phyloP scores from a whole-genome alignment of 2,888 invertebrate genomes.

The Tuberolachnus salignus region DNA sequence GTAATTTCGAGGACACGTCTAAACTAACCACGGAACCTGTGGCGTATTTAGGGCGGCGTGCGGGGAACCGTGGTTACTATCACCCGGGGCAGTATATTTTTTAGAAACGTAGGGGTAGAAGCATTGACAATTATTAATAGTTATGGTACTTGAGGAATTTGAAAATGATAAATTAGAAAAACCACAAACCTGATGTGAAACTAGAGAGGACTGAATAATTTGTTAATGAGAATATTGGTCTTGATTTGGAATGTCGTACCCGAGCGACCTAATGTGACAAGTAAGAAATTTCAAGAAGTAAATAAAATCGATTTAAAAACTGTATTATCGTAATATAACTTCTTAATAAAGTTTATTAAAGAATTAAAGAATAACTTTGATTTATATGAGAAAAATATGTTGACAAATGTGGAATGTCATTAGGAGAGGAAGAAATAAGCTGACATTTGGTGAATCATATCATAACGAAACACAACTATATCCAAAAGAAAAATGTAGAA shows the following conservation, averaged over 20 bases:
- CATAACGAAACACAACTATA: too few species aligned
- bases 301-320: constrained; percentile 31
- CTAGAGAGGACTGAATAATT: background rate
- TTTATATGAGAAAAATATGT: constrained; percentile 24
- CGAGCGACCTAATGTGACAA: constrained; percentile 19
- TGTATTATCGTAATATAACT: constrained; percentile 20
- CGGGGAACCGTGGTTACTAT: too few species aligned
- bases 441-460: too few species aligned
- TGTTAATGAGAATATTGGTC: constrained; percentile 7
- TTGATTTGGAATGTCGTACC: constrained; percentile 7
- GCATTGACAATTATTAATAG: too few species aligned
- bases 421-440: too few species aligned
- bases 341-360: constrained; percentile 13
- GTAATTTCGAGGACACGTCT: too few species aligned
- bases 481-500: too few species aligned
- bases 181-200: constrained; percentile 4
- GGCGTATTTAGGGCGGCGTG: too few species aligned
- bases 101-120: too few species aligned
- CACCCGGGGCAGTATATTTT: too few species aligned
- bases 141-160: too few species aligned
- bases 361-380: constrained; percentile 27
- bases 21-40: too few species aligned
- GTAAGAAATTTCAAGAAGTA: constrained; percentile 32
- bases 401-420: constrained; percentile 24
- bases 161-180: constrained; percentile 24